These are phyloP conservation scores for Scomber japonicus DNA, from an alignment of 2,113 vertebrate genomes.

Conservation along the genomic window DNA sequence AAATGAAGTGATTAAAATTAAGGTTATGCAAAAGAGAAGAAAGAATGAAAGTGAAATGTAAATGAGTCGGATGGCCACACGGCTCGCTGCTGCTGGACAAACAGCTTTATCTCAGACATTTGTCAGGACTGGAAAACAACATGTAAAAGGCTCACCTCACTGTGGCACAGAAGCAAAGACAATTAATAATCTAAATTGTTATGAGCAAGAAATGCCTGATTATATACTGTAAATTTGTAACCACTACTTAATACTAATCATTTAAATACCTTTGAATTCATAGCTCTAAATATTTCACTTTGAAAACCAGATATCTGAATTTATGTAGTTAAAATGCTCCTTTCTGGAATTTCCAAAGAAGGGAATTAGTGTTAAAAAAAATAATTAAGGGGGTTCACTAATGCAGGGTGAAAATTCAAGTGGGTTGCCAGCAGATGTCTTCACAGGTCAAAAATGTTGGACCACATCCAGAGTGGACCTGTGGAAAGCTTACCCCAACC, in stretches of 20 bases:
- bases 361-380: too few species aligned
- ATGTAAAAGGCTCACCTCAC: slow-evolving; percentile 10
- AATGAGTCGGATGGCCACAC: slow-evolving; percentile 46
- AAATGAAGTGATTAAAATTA: slow-evolving; percentile 84
- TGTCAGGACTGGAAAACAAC: slow-evolving; percentile 31
- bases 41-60: slow-evolving; percentile 51
- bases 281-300: background rate
- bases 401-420: background rate
- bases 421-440: too few species aligned
- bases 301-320: background rate
- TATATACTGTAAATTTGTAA: background rate
- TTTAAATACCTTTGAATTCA: background rate
- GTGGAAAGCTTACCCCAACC: too few species aligned
- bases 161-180: background rate
- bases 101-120: slow-evolving; percentile 53
- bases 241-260: background rate
- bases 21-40: slow-evolving; percentile 60
- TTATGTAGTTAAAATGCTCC: background rate
- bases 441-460: too few species aligned
- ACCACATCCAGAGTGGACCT: too few species aligned
- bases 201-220: background rate
- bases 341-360: background rate
- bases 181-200: background rate
- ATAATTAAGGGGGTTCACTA: background rate
- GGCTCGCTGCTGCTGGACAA: slow-evolving; percentile 9